These are phyloP conservation scores for Pristionchus mayeri DNA, from an alignment of 2,888 invertebrate genomes.

Conservation along the genomic window DNA sequence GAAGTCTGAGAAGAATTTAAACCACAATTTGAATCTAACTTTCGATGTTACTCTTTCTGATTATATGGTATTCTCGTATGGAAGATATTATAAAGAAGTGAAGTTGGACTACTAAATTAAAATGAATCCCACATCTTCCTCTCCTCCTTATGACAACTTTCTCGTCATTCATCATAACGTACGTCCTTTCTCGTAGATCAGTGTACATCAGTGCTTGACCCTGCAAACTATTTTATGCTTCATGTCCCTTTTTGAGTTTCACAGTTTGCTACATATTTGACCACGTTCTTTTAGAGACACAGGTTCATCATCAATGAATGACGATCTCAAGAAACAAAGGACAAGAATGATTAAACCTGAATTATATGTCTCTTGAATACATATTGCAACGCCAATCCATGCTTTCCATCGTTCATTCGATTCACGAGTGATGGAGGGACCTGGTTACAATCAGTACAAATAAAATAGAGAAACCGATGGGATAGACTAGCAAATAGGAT, in stretches of 20 bases:
- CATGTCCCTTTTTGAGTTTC: too few relatives aligned
- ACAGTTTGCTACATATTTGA: too few relatives aligned
- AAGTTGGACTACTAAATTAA: too few relatives aligned
- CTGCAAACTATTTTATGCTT: too few relatives aligned
- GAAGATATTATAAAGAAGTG: too few relatives aligned
- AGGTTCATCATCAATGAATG: too few relatives aligned
- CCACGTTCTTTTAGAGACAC: too few relatives aligned
- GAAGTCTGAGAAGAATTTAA: slow-evolving; percentile 66
- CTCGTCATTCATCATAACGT: slow-evolving; percentile 77
- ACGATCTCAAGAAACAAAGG: too few relatives aligned
- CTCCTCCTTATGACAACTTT: slow-evolving; percentile 73
- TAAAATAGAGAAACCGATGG: background rate
- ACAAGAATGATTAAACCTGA: slow-evolving; percentile 79
- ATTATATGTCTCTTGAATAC: slow-evolving; percentile 89
- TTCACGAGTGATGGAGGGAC: slow-evolving; percentile 65
- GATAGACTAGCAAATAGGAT: background rate
- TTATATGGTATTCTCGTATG: too few relatives aligned
- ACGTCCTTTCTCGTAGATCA: slow-evolving; percentile 71
- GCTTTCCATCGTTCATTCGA: slow-evolving; percentile 75
- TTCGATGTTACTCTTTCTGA: too few relatives aligned
- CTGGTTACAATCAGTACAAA: slow-evolving; percentile 50
- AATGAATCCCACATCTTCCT: slow-evolving; percentile 74
- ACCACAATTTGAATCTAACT: too few relatives aligned
- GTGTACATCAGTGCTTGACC: slow-evolving; percentile 75
- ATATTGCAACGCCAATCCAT: slow-evolving; percentile 75